Evolutionary conservation across 1,140 invertebrate genomes (phyloP).

Genomic region (Macrostomum lignano): DNA sequence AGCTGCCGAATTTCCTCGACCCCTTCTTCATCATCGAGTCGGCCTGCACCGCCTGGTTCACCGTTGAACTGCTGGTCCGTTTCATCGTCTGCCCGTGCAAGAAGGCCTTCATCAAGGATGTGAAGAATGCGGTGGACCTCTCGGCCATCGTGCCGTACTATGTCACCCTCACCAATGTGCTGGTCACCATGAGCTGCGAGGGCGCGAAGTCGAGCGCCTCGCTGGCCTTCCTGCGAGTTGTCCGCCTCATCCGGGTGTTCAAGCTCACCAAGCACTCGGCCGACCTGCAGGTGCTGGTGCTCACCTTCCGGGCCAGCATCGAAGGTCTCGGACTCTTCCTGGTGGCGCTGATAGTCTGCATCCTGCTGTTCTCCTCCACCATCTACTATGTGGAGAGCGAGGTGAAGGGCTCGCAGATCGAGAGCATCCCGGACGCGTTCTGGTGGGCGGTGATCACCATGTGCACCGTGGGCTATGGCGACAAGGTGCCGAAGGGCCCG

Average conservation of each 20-base stretch:
- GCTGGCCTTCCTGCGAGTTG: slow-evolving; percentile 77
- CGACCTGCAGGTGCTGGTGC: slow-evolving; percentile 72
- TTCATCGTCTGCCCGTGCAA: slow-evolving; percentile 27
- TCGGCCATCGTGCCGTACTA: slow-evolving; percentile 96
- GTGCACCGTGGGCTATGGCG: slow-evolving; percentile 4
- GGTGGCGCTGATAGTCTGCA: slow-evolving; percentile 19
- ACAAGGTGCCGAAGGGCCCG: slow-evolving; percentile 1
- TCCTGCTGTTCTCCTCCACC: slow-evolving; percentile 1
- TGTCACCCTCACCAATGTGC: slow-evolving; percentile 75
- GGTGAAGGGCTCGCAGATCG: slow-evolving; percentile 1
- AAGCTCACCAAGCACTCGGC: slow-evolving; percentile 41
- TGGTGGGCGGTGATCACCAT: slow-evolving; percentile 5
- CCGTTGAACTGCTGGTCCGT: slow-evolving; percentile 26
- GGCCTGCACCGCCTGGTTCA: slow-evolving; percentile 30
- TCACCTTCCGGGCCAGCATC: slow-evolving; percentile 20
- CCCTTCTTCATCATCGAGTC: slow-evolving; percentile 23
- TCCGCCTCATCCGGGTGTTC: slow-evolving; percentile 47
- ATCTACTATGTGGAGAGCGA: slow-evolving; percentile 3
- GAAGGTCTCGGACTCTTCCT: slow-evolving; percentile 23
- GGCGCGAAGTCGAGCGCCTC: slow-evolving; percentile 67
- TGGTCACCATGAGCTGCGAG: slow-evolving; percentile 51
- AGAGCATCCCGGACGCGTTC: slow-evolving; percentile 4
- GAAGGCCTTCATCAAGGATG: slow-evolving; percentile 75
- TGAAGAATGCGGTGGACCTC: slow-evolving; percentile 95
- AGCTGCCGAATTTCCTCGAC: slow-evolving; percentile 14